Evolutionary conservation across 2,113 vertebrate species (phyloP), one percentile per base, ranked within the genome.

Genomic region (Lontra canadensis): DNA sequence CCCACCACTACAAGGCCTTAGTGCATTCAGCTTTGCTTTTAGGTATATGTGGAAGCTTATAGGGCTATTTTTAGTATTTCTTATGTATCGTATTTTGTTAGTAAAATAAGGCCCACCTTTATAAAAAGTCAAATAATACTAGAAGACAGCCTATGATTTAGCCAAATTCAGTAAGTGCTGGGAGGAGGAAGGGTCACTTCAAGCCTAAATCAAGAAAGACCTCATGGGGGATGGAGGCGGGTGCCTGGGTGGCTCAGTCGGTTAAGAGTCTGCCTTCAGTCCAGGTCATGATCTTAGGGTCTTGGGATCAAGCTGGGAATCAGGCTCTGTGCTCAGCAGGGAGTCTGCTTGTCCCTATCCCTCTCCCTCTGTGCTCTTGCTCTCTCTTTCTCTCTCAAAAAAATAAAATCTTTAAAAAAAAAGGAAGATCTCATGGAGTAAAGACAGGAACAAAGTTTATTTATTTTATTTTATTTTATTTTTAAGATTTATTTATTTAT

Each of bases 51-150:
- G 39, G 44, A 44, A 94, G 21, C n/a, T 73, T 91, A n/a, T 71
- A 31, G 47, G 11, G 4, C n/a, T 83, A 82, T 89, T 91, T 86
- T 96, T 88, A 71, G 76, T 47, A 82, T 20, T 93, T 95, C 52
- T 87, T 92, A 85, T 47, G 10, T 86, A n/a, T 59, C 26, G 63
- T 87, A 79, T 21, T 94, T 89, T 86, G 1, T 39, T 92, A n/a
- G 23, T 76, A 92, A 74, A 90, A 85, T 93, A 98, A 96, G 69
- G 57, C 18, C 13, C 47, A 91, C 6, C 4, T 90, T 25, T 88
- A 69, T 95, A 84, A 90, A 92, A 96, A 96, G 67, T 34, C 82
- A 92, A 88, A 44, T 80, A 73, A 85, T 36, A 71, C 42, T 82
- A 95, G 78, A 96, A 71, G 88, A 18, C 23, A 96, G 25, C 25